A percentile compares a stretch with the other conserved stretches of the same genome.
Conservation (phyloP, 2,113 vertebrate genomes). For the Cheirogaleus medius region DNA sequence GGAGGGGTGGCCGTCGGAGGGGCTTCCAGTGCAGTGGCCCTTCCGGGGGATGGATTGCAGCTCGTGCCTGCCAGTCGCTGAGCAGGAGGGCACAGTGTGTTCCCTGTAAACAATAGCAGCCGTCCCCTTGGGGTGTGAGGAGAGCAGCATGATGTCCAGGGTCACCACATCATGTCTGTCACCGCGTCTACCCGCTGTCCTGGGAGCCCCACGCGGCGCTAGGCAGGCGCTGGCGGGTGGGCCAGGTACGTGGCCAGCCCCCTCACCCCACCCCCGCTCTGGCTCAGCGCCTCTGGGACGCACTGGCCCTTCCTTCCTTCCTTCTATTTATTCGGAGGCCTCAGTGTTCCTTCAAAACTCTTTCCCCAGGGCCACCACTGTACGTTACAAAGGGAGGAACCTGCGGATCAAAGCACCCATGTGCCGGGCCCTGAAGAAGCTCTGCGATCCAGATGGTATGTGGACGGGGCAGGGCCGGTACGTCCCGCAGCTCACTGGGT, state of each 20-base stretch:
- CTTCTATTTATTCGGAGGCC: not conserved
- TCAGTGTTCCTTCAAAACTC: constrained; percentile 21
- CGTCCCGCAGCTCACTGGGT: not conserved
- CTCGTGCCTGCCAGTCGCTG: rapidly evolving
- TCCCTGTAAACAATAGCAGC: not conserved
- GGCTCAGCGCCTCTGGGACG: not conserved
- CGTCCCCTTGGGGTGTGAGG: not conserved
- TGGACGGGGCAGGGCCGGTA: not conserved
- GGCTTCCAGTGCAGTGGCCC: not conserved
- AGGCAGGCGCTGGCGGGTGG: not conserved
- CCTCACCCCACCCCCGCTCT: no score
- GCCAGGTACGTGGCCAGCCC: not conserved
- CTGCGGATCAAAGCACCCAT: constrained; percentile 98
- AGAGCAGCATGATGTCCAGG: not conserved
- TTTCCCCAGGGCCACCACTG: constrained; percentile 93
- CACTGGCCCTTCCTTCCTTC: no score
- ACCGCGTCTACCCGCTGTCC: rapidly evolving
- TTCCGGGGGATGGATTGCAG: not conserved
- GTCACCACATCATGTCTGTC: rapidly evolving
- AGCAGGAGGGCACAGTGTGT: rapidly evolving
- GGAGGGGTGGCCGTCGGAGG: not conserved
- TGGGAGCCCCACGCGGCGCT: not conserved
- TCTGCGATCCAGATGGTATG: constrained; percentile 98
- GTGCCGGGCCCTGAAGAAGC: constrained; percentile 97
- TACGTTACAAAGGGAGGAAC: constrained; percentile 98